Percentiles rank a stretch among this genome's conserved stretches.
Conservation (phyloP, 2,113 vertebrate species). For the Nematolebias whitei region DNA sequence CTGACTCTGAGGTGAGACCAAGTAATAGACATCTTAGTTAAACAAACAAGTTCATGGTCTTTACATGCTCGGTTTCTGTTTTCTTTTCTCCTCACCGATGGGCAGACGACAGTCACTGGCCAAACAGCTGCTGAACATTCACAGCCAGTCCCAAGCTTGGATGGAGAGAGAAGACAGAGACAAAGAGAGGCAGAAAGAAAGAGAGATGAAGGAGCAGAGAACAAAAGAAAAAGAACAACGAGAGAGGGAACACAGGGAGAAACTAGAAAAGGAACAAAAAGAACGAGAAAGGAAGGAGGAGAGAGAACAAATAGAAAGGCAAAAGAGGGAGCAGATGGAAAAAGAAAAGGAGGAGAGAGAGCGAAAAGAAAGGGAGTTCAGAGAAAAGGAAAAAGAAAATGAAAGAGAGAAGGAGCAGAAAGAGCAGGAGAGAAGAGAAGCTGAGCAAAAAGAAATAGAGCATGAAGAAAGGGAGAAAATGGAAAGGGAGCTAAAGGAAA, state of each 20-base stretch:
- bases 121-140: slow-evolving; percentile 53
- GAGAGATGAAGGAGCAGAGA: slow-evolving; percentile 37
- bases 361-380: slow-evolving; percentile 5
- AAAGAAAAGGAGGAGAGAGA: background rate
- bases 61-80: background rate
- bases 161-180: slow-evolving; percentile 47
- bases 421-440: slow-evolving; percentile 7
- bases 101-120: slow-evolving; percentile 71
- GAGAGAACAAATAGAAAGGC: slow-evolving; percentile 19
- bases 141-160: slow-evolving; percentile 59
- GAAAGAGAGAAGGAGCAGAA: slow-evolving; percentile 7
- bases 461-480: background rate
- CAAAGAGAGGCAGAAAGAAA: slow-evolving; percentile 39
- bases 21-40: background rate
- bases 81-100: background rate
- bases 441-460: background rate
- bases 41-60: background rate
- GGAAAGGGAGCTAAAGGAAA: slow-evolving; percentile 9
- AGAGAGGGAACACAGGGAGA: slow-evolving; percentile 25
- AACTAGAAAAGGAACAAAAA: background rate
- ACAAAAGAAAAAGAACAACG: slow-evolving; percentile 13
- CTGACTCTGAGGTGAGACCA: slow-evolving; percentile 82
- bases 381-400: slow-evolving; percentile 22
- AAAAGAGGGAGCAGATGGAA: slow-evolving; percentile 26
- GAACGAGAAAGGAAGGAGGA: slow-evolving; percentile 27